Base-by-base conservation (phyloP, 2,113 vertebrate species). In the Mugil cephalus region DNA sequence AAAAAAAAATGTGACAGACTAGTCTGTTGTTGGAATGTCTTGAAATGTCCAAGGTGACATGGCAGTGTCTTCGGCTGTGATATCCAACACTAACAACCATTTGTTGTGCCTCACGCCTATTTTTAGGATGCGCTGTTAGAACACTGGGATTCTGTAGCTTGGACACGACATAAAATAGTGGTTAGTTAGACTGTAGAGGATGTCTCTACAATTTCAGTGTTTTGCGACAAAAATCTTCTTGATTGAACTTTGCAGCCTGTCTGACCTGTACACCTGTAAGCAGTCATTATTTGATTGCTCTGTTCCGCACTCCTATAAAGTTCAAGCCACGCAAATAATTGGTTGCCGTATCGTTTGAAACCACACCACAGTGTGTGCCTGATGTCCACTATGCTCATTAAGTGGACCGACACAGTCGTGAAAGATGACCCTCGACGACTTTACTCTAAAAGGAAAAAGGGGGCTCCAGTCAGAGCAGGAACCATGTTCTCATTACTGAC, bases 401-500 rank as follows among this genome's bases (percentile, higher is more conserved):
- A 36, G 36, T 35, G 30, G 65, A 80, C 43, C 43, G 65, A 56
- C 61, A 66, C 4, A 42, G 60, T 58, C 4, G 15, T 46, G 59
- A 69, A 50, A 76, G 51, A 40, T 78, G 82, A 80, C 77, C 84
- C 73, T 69, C 39, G 73, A 78, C 84, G 60, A 47, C 56, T 68
- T 66, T 17, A 36, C 59, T 80, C 73, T 75, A 54, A 73, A 78
- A 38, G 3, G 24, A 30, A 54, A 30, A n/a, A n/a, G n/a, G 14
- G 17, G 17, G 14, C 19, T 5, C 12, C 18, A 62, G 65, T 64
- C 63, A 63, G 45, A 69, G 40, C 45, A 77, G 76, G 74, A 68
- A 77, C 67, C 67, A 61, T 10, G 6, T 69, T 52, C 85, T 87
- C 80, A 86, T 87, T 89, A 89, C n/a, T 15, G 54, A 63, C 58